Conservation (phyloP, 1,140 invertebrate species). For the Leptestheria dahalacensis region DNA sequence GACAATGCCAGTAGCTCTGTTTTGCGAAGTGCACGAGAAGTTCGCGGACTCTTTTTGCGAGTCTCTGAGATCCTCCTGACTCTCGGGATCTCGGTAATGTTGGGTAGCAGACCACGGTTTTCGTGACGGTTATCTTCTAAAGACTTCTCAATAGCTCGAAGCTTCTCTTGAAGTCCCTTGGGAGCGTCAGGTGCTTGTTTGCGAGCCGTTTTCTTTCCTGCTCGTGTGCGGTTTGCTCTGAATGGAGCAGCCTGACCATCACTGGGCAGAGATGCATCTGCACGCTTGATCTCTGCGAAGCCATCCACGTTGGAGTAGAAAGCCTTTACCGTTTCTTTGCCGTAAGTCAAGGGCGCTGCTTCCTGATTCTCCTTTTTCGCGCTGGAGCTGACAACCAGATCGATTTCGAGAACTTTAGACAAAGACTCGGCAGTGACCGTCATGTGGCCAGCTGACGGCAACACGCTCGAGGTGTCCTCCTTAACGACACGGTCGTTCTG, state of each 20-base stretch:
- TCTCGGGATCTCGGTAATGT: background rate
- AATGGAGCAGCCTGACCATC: too few species aligned
- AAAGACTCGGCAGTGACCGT: background rate
- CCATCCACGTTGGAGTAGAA: background rate
- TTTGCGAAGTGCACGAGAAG: too few species aligned
- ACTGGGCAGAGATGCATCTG: background rate
- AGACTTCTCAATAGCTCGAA: background rate
- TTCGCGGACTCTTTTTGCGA: background rate
- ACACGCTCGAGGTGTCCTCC: too few species aligned
- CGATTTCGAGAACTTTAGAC: background rate
- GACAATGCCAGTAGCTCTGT: too few species aligned
- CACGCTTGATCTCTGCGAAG: background rate
- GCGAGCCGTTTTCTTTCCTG: too few species aligned
- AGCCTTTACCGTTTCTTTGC: background rate
- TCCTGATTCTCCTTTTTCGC: background rate
- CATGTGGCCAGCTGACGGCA: too few species aligned
- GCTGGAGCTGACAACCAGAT: background rate
- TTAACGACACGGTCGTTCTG: too few species aligned
- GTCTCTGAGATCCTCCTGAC: too few species aligned
- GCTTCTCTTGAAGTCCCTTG: background rate
- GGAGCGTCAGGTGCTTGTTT: background rate
- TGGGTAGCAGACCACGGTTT: background rate
- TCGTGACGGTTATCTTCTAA: background rate
- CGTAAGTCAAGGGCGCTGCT: background rate
- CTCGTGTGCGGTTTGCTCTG: too few species aligned